These are phyloP conservation scores for Helobdella robusta DNA, from an alignment of 2,888 invertebrate genomes.

Conservation along the genomic window DNA sequence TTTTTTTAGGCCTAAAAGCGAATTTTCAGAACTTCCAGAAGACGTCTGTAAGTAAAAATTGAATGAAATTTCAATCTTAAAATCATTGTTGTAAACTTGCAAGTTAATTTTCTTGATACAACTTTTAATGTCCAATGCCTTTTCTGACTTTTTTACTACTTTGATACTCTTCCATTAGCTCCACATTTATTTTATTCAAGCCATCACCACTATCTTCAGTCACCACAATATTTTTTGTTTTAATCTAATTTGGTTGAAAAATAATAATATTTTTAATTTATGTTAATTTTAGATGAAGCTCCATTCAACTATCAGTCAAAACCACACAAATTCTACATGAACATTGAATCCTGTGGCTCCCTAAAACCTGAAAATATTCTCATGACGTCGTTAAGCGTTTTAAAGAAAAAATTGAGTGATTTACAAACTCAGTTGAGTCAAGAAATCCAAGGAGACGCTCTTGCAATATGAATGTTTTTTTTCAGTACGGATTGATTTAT, in stretches of 20 bases:
- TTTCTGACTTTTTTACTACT: background rate
- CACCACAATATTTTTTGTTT: too few species aligned
- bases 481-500: too few species aligned
- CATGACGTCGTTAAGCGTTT: constrained; percentile 78
- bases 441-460: constrained; percentile 47
- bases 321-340: constrained; percentile 91
- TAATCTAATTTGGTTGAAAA: too few species aligned
- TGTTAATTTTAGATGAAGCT: constrained; percentile 63
- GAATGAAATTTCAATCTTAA: background rate
- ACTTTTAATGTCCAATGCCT: background rate
- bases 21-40: constrained; percentile 84
- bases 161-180: too few species aligned
- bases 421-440: constrained; percentile 62
- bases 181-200: too few species aligned
- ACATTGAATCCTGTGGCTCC: constrained; percentile 89
- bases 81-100: background rate
- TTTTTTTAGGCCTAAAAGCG: constrained; percentile 72
- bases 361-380: constrained; percentile 93
- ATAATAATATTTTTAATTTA: background rate
- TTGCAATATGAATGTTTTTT: constrained; percentile 37
- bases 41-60: constrained; percentile 45
- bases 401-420: constrained; percentile 90
- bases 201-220: too few species aligned
- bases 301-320: constrained; percentile 86
- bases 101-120: constrained; percentile 11